Evolutionary conservation across 2,113 vertebrate species (phyloP).

Genomic region (Anas platyrhynchos): DNA sequence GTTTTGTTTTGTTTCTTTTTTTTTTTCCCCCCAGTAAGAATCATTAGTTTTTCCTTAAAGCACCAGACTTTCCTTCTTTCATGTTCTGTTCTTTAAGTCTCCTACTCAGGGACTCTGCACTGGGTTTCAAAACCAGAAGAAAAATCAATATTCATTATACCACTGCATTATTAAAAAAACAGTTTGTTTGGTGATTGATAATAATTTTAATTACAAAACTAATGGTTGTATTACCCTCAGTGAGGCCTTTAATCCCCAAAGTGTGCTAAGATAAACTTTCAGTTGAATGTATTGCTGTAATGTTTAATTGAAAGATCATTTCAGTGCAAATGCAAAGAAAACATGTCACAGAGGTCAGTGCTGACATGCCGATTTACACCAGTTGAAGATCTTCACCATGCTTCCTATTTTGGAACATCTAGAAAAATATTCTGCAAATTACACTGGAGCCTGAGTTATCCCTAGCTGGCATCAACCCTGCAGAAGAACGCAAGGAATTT

Average conservation of each 20-base stretch:
- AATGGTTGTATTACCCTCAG: conserved; percentile 38
- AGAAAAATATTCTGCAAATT: background rate
- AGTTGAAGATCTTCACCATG: background rate
- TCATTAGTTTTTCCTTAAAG: background rate
- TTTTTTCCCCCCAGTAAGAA: background rate
- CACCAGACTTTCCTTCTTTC: background rate
- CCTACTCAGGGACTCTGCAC: background rate
- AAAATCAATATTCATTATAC: conserved; percentile 58
- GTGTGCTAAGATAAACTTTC: background rate
- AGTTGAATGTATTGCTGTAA: background rate
- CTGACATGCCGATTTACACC: background rate
- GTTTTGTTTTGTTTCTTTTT: background rate
- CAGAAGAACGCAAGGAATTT: background rate
- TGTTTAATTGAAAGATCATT: background rate
- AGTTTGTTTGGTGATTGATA: conserved; percentile 44
- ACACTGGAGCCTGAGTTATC: background rate
- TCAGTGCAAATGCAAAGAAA: background rate
- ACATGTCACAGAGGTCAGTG: background rate
- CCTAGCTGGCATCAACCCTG: background rate
- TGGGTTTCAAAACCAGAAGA: conserved; percentile 16
- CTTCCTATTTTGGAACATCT: background rate
- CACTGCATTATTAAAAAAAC: conserved; percentile 19
- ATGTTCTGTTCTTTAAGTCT: background rate
- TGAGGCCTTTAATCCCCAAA: conserved; percentile 36
- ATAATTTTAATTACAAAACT: conserved; percentile 66